Evolutionary conservation across 2,888 invertebrate species (phyloP).

Genomic region (Dryobota labecula): DNA sequence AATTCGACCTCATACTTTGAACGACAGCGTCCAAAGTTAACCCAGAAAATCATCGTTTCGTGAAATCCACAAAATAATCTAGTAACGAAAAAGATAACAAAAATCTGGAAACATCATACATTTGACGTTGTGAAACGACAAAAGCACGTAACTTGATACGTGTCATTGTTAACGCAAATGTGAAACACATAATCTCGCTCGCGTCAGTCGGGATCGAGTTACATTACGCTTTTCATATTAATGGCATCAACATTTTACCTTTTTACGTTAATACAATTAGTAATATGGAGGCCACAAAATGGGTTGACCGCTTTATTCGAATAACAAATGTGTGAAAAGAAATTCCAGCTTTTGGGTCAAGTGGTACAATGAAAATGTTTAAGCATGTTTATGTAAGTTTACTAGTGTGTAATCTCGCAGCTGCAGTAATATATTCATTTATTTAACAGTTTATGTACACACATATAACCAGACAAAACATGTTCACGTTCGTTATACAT

Average conservation of each 20-base stretch:
- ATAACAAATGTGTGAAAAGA: conserved; percentile 27
- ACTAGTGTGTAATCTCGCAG: not conserved
- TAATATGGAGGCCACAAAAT: conserved; percentile 33
- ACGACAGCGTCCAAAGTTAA: not conserved
- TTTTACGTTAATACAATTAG: conserved; percentile 41
- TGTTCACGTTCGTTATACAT: too few species aligned
- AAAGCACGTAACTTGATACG: conserved; percentile 48
- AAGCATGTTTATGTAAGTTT: not conserved
- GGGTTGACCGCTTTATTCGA: conserved; percentile 40
- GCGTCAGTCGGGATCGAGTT: conserved; percentile 44
- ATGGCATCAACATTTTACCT: conserved; percentile 48
- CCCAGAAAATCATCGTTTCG: conserved; percentile 6
- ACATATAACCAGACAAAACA: too few species aligned
- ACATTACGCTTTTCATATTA: conserved; percentile 57
- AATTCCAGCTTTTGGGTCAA: conserved; percentile 3
- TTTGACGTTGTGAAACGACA: conserved; percentile 31
- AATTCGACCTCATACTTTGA: not conserved
- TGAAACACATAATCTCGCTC: conserved; percentile 49
- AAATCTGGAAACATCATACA: conserved; percentile 31
- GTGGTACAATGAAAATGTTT: conserved; percentile 14
- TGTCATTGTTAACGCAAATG: conserved; percentile 61
- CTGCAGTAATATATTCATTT: too few species aligned
- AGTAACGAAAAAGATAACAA: conserved; percentile 44
- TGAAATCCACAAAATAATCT: conserved; percentile 34
- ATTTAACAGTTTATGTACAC: too few species aligned